Evolutionary conservation across 1,140 invertebrate genomes (phyloP), one percentile per base, ranked within the genome.

Genomic region (Oedothorax gibbosus): DNA sequence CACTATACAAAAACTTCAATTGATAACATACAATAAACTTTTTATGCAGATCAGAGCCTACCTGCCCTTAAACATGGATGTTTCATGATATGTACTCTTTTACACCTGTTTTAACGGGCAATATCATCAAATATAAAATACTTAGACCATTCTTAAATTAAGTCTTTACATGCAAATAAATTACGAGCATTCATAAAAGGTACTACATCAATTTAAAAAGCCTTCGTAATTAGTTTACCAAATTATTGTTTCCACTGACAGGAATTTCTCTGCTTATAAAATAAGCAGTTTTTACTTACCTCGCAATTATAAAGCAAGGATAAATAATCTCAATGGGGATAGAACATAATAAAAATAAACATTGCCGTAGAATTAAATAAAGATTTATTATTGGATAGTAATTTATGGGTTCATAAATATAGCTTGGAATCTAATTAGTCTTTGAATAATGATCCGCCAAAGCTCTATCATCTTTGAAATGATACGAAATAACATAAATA

Each of bases 201-300:
- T 14, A 35, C 8, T 71, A 54, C 66, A 81, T 71, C 71, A 53
- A 81, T 71, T 81, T 81, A 65, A 71, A 71, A 21, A 54, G 64
- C 53, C 50, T 57, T 21, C 60, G 54, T 81, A 81, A 81, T 81
- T 81, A 81, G 56, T 81, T 71, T 81, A 80, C 54, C 50, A 35
- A 81, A 81, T 81, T 81, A 81, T 81, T 81, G 78, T 71, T 80
- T 60, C 20, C 78, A 81, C 57, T 81, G 78, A 77, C 75, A 77
- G 35, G 75, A 35, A 64, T 51, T 77, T 77, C 75, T 57, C n/a
- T 49, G 56, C 60, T 65, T 21, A 18, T 77, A 77, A 75, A 75
- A n/a, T 20, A 60, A 56, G 49, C 35, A 21, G 49, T 21, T 18
- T 35, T 50, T 77, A 18, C 14, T 64, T 21, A 11, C 10, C 12